Evolutionary conservation across 2,888 invertebrate species (phyloP), one percentile per base, ranked within the genome.

Genomic region (Seladonia tumulorum): DNA sequence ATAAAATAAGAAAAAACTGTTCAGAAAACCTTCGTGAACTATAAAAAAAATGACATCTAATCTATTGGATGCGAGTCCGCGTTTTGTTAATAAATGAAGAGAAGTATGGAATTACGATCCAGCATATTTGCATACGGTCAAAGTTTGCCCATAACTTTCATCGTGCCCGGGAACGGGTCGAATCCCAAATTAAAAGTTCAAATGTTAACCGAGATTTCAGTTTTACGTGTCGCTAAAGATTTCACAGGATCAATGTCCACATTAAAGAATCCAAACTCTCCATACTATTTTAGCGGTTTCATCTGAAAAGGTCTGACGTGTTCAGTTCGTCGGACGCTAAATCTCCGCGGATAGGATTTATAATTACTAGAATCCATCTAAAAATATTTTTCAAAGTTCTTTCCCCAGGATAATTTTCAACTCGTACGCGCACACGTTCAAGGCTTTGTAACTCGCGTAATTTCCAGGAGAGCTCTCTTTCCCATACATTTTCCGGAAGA

Each of bases 121-220:
- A 47, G 5, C 47, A 3, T 10, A 57, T 12, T n/a, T 53, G 53
- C n/a, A 12, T 57, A 10, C 2, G n/a, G 8, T 10, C 0, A 5
- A 49, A 5, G 5, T 0, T 22, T 0, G 12, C 10, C 8, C 57
- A 12, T 1, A 57, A n/a, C n/a, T n/a, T 57, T 4, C 0, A n/a
- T 12, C 12, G 10, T 12, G 12, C n/a, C n/a, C n/a, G n/a, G n/a
- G 4, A 63, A 12, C 12, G 25, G 7, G 7, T 29, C 5, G 7
- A 63, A 29, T 29, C 16, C 63, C 7, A 1, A 16, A 63, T 29
- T 16, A 14, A 63, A 63, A 63, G 29, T 63, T 18, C 8, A 8
- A 29, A 29, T 8, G 63, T 8, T 10, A 12, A 2, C 53, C n/a
- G 3, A 16, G 29, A 63, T 63, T 3, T 5, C 63, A 7, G 2